phyloP scores from a whole-genome alignment of 2,113 vertebrate species.

The Aphyosemion australe region DNA sequence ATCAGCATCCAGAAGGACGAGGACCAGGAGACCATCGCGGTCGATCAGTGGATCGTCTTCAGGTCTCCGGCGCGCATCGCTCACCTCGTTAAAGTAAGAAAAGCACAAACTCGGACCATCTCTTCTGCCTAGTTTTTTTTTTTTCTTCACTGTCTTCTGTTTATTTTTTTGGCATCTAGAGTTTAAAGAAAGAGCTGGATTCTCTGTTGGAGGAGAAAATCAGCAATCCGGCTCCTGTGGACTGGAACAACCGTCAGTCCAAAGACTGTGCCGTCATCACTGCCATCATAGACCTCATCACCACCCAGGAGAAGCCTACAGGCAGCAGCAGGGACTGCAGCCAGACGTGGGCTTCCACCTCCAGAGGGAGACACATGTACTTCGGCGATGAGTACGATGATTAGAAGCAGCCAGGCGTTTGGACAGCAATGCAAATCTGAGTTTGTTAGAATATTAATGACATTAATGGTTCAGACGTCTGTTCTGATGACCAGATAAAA shows the following conservation, averaged over 20 bases:
- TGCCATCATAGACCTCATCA: conserved; percentile 96
- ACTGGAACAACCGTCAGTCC: conserved; percentile 86
- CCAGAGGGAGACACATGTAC: conserved; percentile 57
- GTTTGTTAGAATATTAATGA: conserved; percentile 29
- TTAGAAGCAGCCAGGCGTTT: conserved; percentile 20
- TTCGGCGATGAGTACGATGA: conserved; percentile 80
- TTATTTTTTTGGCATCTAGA: conserved; percentile 68
- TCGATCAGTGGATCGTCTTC: conserved; percentile 98
- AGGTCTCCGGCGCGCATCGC: conserved; percentile 93
- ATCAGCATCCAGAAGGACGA: conserved; percentile 96
- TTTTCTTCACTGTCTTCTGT: too few relatives aligned
- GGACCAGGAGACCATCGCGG: conserved; percentile 93
- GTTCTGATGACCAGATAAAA: conserved; percentile 19
- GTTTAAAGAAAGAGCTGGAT: conserved; percentile 89
- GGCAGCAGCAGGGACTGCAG: conserved; percentile 34
- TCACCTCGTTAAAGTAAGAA: conserved; percentile 90
- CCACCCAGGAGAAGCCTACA: conserved; percentile 86
- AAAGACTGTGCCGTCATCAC: conserved; percentile 94
- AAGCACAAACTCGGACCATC: not conserved
- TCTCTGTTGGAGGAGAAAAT: conserved; percentile 92
- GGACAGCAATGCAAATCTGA: conserved; percentile 12
- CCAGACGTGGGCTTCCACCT: conserved; percentile 64
- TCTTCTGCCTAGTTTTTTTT: not conserved
- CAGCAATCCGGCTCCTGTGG: conserved; percentile 88
- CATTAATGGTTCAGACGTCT: conserved; percentile 14